Percentiles rank a stretch among this genome's conserved stretches.
These are phyloP conservation scores for fruit fly (Drosophila melanogaster) DNA, from an alignment of 1,140 invertebrate species.

Conservation along the genomic window Release_6_plus_ISO1_MT NT_033777.3:10933501-10934000, in stretches of 20 bases:
- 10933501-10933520: conserved; percentile 70
- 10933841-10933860: conserved; percentile 61
- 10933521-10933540: conserved; percentile 62
- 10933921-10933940: conserved; percentile 71
- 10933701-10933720: neutral
- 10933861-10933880: conserved; percentile 47
- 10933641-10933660: too few relatives aligned
- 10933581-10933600: conserved; percentile 1
- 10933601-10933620: neutral
- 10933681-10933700: too few relatives aligned
- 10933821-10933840: conserved; percentile 3
- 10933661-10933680: too few relatives aligned
- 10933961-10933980: conserved; percentile 3
- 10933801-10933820: neutral
- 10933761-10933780: too few relatives aligned
- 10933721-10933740: too few relatives aligned
- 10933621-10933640: too few relatives aligned
- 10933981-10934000: conserved; percentile 9
- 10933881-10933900: conserved; percentile 66
- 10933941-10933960: conserved; percentile 55
- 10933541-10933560: conserved; percentile 44
- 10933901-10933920: conserved; percentile 55
- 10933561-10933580: conserved; percentile 30
- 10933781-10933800: neutral
- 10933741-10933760: neutral